Evolutionary conservation across 2,888 invertebrate species (phyloP), one percentile per base, ranked within the genome.

Genomic region (Tachystola acroxantha): DNA sequence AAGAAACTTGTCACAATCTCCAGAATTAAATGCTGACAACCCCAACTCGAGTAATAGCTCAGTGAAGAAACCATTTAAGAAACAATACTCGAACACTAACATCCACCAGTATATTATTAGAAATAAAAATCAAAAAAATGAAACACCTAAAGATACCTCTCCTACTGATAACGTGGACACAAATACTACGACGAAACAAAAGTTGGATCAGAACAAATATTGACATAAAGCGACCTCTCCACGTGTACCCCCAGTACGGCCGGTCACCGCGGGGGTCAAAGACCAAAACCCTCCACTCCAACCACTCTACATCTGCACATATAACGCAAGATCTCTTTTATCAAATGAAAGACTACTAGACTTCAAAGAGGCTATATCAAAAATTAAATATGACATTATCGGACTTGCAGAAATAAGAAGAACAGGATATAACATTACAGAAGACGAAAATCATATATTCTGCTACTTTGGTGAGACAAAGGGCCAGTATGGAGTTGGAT

Each of bases 231-330:
- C 11, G 12, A 12, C 28, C 28, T 7, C 16, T 25, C 29, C 9
- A 38, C 12, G 28, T 37, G 4, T 7, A 5, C 36, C 32, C 37
- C 36, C 32, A 39, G 13, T 12, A 33, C 24, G 24, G 34, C 34
- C 10, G 2, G 34, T 34, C 34, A 34, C 34, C 34, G 34, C 26
- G 37, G 39, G 37, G 34, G 33, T 26, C 11, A 36, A 13, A 34
- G 40, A 39, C 38, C 20, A 38, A 13, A 36, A 42, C 42, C 37
- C 39, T 44, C 41, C 39, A 41, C 30, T 29, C 30, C 30, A 36
- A 10, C 30, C 16, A 12, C 14, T 42, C 13, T 29, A 42, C 14
- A 39, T 42, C 36, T 33, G 36, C n/a, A 44, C 40, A 25, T 40
- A 37, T 22, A 44, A 46, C 24, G 40, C 22, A 3, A 5, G 40